Evolutionary conservation across 2,888 invertebrate species (phyloP).

Genomic region (Invenusta paracnida): DNA sequence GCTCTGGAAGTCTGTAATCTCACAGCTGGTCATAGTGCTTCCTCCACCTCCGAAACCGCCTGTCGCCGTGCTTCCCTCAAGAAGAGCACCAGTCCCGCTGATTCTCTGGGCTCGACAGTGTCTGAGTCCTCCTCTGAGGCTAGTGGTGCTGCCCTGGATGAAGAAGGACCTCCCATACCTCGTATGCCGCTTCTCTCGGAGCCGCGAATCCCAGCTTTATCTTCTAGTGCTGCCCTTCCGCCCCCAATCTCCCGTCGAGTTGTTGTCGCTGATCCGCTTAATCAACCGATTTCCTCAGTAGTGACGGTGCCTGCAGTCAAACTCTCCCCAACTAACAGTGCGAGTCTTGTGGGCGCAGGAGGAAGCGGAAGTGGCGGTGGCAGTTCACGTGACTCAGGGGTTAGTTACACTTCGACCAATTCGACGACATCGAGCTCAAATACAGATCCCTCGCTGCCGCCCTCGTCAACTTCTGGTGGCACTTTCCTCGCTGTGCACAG

Average conservation of each 20-base stretch:
- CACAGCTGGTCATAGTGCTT: neutral
- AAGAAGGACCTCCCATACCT: neutral
- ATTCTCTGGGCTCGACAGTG: neutral
- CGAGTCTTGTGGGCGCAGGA: neutral
- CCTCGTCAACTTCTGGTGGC: neutral
- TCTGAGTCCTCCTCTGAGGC: neutral
- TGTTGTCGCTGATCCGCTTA: no score
- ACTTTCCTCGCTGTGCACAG: neutral
- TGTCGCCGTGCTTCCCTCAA: no score
- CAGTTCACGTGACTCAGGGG: neutral
- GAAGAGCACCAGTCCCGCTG: neutral
- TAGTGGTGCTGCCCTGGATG: neutral
- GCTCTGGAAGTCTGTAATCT: neutral
- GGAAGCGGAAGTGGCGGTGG: neutral
- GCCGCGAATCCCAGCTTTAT: neutral
- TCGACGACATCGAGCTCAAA: neutral
- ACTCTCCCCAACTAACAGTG: neutral
- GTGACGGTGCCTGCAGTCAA: neutral
- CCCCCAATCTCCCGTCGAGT: neutral
- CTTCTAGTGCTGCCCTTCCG: neutral
- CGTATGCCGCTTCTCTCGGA: neutral
- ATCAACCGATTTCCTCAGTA: neutral
- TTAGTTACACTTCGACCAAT: neutral
- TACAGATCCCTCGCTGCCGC: conserved; percentile 1
- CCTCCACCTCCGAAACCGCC: neutral